Evolutionary conservation across 2,888 invertebrate species (phyloP).

Genomic region (Ichneumoninae sp.): DNA sequence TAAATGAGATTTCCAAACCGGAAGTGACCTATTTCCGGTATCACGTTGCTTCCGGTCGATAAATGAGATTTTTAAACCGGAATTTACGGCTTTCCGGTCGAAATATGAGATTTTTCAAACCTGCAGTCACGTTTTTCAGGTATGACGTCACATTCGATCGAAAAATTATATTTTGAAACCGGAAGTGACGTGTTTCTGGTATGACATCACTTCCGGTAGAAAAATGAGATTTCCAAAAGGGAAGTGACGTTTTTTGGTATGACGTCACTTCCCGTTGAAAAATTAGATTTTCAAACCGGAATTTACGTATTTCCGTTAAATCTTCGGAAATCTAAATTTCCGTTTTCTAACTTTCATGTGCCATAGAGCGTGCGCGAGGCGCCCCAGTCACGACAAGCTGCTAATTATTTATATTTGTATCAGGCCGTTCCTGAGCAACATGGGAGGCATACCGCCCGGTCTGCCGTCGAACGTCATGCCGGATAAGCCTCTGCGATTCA

Average conservation of each 20-base stretch:
- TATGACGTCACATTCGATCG: too few species aligned
- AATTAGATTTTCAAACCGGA: background rate
- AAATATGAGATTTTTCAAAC: too few species aligned
- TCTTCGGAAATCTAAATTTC: background rate
- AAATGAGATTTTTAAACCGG: too few species aligned
- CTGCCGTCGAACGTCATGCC: conserved; percentile 77
- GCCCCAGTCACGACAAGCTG: background rate
- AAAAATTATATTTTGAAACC: too few species aligned
- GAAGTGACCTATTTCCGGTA: too few species aligned
- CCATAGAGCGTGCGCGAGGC: too few species aligned
- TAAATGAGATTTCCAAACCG: too few species aligned
- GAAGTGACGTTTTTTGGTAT: background rate
- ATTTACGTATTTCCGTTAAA: background rate
- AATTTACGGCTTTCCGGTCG: too few species aligned
- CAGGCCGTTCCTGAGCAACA: conserved; percentile 81
- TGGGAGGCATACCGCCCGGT: conserved; percentile 81
- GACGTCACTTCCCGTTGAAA: background rate
- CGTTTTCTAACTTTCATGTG: background rate
- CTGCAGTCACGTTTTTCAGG: too few species aligned
- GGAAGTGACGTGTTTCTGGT: too few species aligned
- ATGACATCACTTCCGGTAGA: too few species aligned
- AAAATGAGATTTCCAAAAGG: background rate
- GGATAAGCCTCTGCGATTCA: conserved; percentile 89
- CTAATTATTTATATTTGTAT: conserved; percentile 24
- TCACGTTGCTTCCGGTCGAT: too few species aligned